Evolutionary conservation across 2,113 vertebrate genomes (phyloP).

Genomic region (Galemys pyrenaicus): DNA sequence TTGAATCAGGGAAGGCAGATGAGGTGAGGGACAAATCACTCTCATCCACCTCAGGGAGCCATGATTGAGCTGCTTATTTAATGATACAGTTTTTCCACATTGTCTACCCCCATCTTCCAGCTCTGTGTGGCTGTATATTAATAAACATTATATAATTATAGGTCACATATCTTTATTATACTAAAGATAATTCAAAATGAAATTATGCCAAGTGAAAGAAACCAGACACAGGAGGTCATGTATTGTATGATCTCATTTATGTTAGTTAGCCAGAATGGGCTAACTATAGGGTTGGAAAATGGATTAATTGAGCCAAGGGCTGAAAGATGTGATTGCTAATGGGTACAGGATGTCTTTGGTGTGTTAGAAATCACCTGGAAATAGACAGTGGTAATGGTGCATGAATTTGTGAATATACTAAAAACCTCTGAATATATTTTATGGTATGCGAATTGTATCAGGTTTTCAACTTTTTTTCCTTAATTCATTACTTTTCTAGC

Average conservation of each 20-base stretch:
- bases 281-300: background rate
- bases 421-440: background rate
- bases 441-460: background rate
- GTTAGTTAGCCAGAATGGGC: background rate
- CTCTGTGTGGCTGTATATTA: slow-evolving; percentile 60
- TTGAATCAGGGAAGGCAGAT: slow-evolving; percentile 52
- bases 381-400: background rate
- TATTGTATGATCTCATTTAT: background rate
- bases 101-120: slow-evolving; percentile 4
- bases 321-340: background rate
- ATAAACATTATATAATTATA: slow-evolving; percentile 49
- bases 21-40: background rate
- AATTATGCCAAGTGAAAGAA: background rate
- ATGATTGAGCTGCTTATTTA: slow-evolving; percentile 36
- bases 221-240: too few relatives aligned
- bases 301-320: background rate
- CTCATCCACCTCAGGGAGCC: slow-evolving; percentile 14
- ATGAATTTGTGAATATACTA: background rate
- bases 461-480: background rate
- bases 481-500: background rate
- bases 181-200: too few relatives aligned
- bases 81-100: slow-evolving; percentile 39
- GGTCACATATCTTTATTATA: too few relatives aligned
- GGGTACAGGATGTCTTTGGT: background rate
- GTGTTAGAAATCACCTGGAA: background rate